These are phyloP conservation scores for Crotophaga sulcirostris DNA, from an alignment of 2,113 vertebrate genomes.

Conservation along the genomic window DNA sequence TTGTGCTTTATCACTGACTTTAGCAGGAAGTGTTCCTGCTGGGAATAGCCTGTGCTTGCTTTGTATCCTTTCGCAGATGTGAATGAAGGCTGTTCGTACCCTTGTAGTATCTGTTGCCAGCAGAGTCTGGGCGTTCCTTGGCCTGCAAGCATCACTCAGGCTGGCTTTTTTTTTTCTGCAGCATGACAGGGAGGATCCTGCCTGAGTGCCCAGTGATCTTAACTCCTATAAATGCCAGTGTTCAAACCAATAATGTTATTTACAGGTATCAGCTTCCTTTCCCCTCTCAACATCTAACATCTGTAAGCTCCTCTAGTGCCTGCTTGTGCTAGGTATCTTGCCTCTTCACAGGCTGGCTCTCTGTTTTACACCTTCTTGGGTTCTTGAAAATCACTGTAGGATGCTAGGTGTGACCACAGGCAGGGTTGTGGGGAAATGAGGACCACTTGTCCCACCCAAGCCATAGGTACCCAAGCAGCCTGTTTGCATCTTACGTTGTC, in stretches of 20 bases:
- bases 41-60: background rate
- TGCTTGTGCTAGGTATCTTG: background rate
- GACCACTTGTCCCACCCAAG: background rate
- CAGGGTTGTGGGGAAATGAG: background rate
- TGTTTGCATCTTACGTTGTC: background rate
- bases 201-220: background rate
- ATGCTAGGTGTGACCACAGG: background rate
- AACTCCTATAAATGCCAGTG: background rate
- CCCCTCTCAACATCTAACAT: background rate
- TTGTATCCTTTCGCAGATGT: background rate
- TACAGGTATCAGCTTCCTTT: background rate
- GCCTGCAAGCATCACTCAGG: background rate
- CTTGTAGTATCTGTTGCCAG: background rate
- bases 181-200: background rate
- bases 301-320: background rate
- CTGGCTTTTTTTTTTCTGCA: background rate
- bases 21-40: background rate
- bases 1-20: background rate
- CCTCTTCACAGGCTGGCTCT: background rate
- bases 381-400: background rate
- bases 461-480: background rate
- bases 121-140: background rate
- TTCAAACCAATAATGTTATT: background rate
- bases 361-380: background rate
- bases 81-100: rapidly evolving